Percentiles rank a stretch among this genome's conserved stretches.
Evolutionary conservation across 2,888 invertebrate genomes (phyloP).

Genomic region (Agriotes lineatus): DNA sequence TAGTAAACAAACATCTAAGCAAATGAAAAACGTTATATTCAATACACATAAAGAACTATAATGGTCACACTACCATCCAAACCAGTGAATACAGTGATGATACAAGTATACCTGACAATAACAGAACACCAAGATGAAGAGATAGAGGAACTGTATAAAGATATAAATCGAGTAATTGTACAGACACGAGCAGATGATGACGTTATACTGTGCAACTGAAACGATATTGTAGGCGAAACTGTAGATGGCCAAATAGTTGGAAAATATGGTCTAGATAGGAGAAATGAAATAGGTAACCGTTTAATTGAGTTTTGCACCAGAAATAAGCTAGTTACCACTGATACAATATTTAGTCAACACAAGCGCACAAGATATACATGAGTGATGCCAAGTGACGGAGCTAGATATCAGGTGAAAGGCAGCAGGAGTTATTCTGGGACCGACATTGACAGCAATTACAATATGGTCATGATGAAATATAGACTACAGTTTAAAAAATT

Average conservation of each 20-base stretch:
- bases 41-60: neutral
- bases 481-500: too few relatives aligned
- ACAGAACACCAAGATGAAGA: neutral
- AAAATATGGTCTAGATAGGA: neutral
- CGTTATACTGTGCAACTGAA: neutral
- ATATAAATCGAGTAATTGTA: neutral
- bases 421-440: neutral
- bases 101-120: neutral
- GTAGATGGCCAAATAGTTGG: neutral
- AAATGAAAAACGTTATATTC: neutral
- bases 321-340: neutral
- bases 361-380: too few relatives aligned
- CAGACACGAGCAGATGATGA: neutral
- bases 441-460: too few relatives aligned
- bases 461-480: too few relatives aligned
- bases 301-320: neutral
- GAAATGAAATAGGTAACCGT: neutral
- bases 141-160: too few relatives aligned
- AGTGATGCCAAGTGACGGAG: neutral
- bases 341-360: too few relatives aligned
- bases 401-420: neutral
- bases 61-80: neutral
- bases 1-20: neutral
- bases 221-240: neutral
- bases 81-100: neutral